Conservation (phyloP, 2,888 invertebrate species). For the Pantelozetes paolii region DNA sequence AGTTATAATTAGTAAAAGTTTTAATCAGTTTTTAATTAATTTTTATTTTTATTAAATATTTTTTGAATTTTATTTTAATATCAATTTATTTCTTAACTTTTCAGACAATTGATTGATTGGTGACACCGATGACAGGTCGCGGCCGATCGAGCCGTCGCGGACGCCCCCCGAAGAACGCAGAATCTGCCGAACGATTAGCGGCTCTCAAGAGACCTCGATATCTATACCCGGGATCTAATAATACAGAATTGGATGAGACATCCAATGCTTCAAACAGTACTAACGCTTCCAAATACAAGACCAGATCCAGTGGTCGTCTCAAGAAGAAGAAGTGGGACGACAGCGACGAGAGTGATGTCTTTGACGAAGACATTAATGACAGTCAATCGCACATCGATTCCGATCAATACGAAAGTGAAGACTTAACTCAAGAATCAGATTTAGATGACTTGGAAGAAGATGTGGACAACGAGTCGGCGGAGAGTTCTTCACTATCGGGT, state of each 20-base stretch:
- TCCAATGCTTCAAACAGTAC: constrained; percentile 28
- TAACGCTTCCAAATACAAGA: constrained; percentile 25
- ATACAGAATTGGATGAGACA: constrained; percentile 15
- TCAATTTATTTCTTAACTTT: background rate
- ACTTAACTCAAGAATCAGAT: constrained; percentile 36
- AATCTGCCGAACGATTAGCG: constrained; percentile 40
- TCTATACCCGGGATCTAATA: constrained; percentile 39
- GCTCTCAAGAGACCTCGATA: constrained; percentile 34
- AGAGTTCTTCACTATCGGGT: constrained; percentile 14
- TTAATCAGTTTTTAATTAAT: background rate
- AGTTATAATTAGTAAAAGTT: background rate
- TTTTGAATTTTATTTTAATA: background rate
- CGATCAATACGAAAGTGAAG: constrained; percentile 36
- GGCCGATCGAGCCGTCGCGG: constrained; percentile 35
- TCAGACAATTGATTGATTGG: background rate
- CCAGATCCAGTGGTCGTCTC: constrained; percentile 12
- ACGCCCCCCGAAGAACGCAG: constrained; percentile 41
- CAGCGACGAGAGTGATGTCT: constrained; percentile 44
- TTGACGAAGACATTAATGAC: constrained; percentile 44
- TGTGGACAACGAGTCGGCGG: constrained; percentile 32
- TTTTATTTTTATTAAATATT: background rate
- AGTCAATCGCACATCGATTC: constrained; percentile 44
- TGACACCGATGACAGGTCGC: background rate
- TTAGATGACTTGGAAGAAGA: constrained; percentile 42
- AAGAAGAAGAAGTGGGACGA: constrained; percentile 26